phyloP scores from a whole-genome alignment of 1,140 invertebrate genomes.

The Caerostris extrusa region DNA sequence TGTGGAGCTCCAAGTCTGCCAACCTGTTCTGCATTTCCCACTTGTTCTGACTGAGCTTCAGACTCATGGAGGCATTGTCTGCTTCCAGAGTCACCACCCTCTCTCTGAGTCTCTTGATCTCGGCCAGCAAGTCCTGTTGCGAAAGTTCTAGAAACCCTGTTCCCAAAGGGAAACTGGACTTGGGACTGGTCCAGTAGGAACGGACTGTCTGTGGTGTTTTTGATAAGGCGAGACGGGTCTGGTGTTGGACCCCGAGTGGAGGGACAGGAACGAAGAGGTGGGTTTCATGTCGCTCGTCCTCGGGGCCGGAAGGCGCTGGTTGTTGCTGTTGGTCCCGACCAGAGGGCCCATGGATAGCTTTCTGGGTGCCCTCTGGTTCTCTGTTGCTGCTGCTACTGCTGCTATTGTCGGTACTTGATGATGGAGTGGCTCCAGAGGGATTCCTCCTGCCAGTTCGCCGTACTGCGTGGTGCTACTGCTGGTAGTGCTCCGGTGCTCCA shows the following conservation, averaged over 20 bases:
- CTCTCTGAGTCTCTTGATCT: slow-evolving; percentile 95
- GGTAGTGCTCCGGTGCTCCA: neutral
- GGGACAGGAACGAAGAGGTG: slow-evolving; percentile 55
- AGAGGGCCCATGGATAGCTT: slow-evolving; percentile 33
- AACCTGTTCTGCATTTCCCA: slow-evolving; percentile 97
- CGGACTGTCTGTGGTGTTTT: slow-evolving; percentile 57
- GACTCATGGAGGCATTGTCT: slow-evolving; percentile 95
- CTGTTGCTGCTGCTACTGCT: neutral
- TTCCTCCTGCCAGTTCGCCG: slow-evolving; percentile 38
- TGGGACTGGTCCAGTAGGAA: slow-evolving; percentile 54
- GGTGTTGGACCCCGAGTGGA: slow-evolving; percentile 52
- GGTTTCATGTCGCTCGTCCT: slow-evolving; percentile 18
- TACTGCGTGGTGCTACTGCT: slow-evolving; percentile 63
- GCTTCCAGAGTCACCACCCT: slow-evolving; percentile 93
- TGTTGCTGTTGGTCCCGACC: neutral
- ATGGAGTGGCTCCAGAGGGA: slow-evolving; percentile 50
- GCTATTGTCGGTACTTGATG: neutral
- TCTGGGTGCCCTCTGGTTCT: slow-evolving; percentile 11
- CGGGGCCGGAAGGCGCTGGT: neutral
- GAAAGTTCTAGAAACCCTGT: slow-evolving; percentile 29
- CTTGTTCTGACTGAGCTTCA: slow-evolving; percentile 95
- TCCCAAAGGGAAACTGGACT: slow-evolving; percentile 47
- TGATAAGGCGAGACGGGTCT: slow-evolving; percentile 70
- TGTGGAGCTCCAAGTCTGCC: slow-evolving; percentile 98
- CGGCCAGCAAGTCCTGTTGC: slow-evolving; percentile 91